Base-by-base conservation (phyloP, 1,140 invertebrate species). In the Melipona quadrifasciata region DNA sequence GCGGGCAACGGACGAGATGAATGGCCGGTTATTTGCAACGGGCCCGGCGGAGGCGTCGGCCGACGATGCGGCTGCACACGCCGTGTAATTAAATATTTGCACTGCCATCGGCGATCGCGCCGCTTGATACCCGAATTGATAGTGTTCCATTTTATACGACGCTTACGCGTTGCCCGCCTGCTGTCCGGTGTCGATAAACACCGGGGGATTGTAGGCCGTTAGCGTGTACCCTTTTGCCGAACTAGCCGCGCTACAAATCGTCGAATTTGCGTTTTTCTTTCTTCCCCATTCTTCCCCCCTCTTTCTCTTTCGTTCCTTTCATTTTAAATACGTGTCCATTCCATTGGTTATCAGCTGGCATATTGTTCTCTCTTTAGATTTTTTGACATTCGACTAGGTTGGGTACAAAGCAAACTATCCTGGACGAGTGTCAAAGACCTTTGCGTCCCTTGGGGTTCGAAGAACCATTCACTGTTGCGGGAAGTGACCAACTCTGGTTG, bases 81-180 rank as follows among this genome's bases (percentile, higher is more conserved):
- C 34, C 80, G 77, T 85, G 87, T 80, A 91, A 91, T 91, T 91
- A 91, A 91, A 91, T 91, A 91, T 91, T 91, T 91, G 90, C 84
- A 72, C 58, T 82, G 76, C 75, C 80, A 86, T 89, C 71, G 75
- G 8, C 73, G 80, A 91, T 91, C 83, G 65, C 85, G 64, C 55
- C 81, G 77, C 74, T 90, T 88, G 84, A 90, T 90, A 90, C 77
- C 74, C 64, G 86, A 90, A 87, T 90, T 90, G 86, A 90, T 90
- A 90, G 84, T 86, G 84, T 84, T 82, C 76, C 68, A 74, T 90
- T 90, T 88, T 72, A 58, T 80, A 68, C 76, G 31, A 82, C 61
- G 79, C 55, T 79, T 73, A 79, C 76, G 24, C 72, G 61, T 21
- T 17, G n/a, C 76, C 64, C 64, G 64, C 58, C 65, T 55, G 61